Percentiles rank a stretch among this genome's conserved stretches.
Evolutionary conservation across 2,797 vertebrate species (phyloP).

Genomic region (Alcedo atthis): DNA sequence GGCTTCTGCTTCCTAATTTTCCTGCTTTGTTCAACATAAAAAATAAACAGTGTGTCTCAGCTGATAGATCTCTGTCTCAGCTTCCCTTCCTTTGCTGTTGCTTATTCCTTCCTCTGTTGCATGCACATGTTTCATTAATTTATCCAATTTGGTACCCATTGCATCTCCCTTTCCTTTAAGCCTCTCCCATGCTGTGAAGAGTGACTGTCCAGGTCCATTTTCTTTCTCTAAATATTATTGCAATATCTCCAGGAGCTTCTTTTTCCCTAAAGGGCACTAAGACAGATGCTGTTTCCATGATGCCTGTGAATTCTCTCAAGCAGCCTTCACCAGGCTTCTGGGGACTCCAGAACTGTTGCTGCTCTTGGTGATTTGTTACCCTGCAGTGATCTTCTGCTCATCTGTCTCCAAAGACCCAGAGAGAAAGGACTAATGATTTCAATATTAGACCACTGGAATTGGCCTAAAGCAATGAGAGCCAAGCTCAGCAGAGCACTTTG

Average conservation of each 20-base stretch:
- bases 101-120: slow-evolving; percentile 59
- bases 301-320: neutral
- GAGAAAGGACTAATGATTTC: neutral
- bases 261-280: slow-evolving; percentile 11
- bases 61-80: slow-evolving; percentile 48
- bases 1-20: slow-evolving; percentile 44
- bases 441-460: neutral
- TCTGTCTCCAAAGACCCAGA: neutral
- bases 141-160: slow-evolving; percentile 66
- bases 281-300: slow-evolving; percentile 27
- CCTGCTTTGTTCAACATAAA: slow-evolving; percentile 38
- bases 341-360: neutral
- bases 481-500: neutral
- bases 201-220: slow-evolving; percentile 47
- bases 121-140: slow-evolving; percentile 64
- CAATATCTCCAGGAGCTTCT: slow-evolving; percentile 50
- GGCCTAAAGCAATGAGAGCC: neutral
- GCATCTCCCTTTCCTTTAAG: slow-evolving; percentile 25
- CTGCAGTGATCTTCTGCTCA: neutral
- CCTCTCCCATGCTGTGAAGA: slow-evolving; percentile 65
- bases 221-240: slow-evolving; percentile 62
- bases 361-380: neutral
- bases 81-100: neutral
- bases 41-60: slow-evolving; percentile 20
- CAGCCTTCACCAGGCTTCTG: neutral